phyloP scores from a whole-genome alignment of 2,113 vertebrate species.

The Poecilia latipinna region DNA sequence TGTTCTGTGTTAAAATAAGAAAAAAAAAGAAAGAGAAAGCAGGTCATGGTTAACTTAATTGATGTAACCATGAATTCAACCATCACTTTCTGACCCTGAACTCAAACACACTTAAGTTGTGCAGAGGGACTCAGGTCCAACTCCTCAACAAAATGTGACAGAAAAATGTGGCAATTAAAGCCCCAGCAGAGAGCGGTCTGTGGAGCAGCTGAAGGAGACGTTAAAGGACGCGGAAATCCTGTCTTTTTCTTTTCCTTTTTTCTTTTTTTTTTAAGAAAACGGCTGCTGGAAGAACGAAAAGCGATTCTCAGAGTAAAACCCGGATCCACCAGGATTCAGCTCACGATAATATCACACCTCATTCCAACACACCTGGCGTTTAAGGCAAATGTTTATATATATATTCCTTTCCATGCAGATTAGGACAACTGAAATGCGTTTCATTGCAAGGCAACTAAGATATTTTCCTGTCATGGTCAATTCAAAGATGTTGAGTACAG shows the following conservation, averaged over 20 bases:
- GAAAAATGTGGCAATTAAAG: background rate
- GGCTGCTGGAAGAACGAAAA: no score
- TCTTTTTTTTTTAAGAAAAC: no score
- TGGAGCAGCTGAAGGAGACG: background rate
- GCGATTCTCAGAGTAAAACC: background rate
- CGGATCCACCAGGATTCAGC: background rate
- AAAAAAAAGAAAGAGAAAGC: no score
- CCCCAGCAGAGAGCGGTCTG: background rate
- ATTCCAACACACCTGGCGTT: background rate
- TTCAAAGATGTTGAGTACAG: background rate
- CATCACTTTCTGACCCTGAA: no score
- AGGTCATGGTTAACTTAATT: no score
- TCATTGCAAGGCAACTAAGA: no score
- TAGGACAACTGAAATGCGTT: background rate
- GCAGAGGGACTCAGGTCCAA: background rate
- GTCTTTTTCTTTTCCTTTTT: no score
- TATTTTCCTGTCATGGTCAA: background rate
- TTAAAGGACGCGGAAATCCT: background rate
- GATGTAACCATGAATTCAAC: no score
- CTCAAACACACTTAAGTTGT: background rate
- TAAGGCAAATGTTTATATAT: background rate
- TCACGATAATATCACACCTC: background rate
- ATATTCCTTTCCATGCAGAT: background rate
- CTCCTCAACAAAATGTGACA: background rate
- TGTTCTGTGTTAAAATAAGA: no score